A percentile compares a stretch with the other conserved stretches of the same genome.
Evolutionary conservation across 2,888 invertebrate genomes (phyloP).

Genomic region (Teleogryllus oceanicus): DNA sequence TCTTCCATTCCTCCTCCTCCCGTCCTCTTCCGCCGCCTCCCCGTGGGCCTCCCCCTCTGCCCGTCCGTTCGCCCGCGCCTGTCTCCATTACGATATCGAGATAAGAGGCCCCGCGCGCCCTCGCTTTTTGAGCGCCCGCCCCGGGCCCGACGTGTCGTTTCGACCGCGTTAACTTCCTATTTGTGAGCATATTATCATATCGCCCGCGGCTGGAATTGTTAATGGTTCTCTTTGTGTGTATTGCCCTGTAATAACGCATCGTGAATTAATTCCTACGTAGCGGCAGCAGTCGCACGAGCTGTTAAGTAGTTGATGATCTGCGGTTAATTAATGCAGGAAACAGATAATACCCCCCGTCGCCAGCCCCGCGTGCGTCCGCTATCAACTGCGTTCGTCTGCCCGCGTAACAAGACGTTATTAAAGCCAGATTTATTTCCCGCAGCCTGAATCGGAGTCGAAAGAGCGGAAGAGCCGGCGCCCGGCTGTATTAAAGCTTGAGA

Average conservation of each 20-base stretch:
- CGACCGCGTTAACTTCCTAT: background rate
- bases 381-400: background rate
- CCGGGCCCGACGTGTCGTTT: background rate
- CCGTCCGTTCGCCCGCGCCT: background rate
- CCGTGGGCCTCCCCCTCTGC: background rate
- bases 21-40: background rate
- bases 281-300: slow-evolving; percentile 6
- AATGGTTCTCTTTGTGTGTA: slow-evolving; percentile 18
- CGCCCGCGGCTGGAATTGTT: background rate
- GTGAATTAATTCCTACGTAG: background rate
- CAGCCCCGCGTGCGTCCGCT: background rate
- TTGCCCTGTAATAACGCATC: slow-evolving; percentile 18
- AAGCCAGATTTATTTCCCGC: background rate
- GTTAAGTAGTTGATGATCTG: slow-evolving; percentile 2
- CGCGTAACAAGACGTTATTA: background rate
- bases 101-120: background rate
- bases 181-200: slow-evolving; percentile 7
- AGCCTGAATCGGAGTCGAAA: background rate
- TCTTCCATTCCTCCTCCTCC: background rate
- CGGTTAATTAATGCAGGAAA: background rate
- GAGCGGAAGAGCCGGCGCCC: background rate
- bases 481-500: background rate
- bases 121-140: background rate
- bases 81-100: slow-evolving; percentile 4
- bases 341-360: background rate